Percentiles rank a stretch among this genome's conserved stretches.
Conservation (phyloP, 2,888 invertebrate species). For the Nematopogon swammerdamellus region DNA sequence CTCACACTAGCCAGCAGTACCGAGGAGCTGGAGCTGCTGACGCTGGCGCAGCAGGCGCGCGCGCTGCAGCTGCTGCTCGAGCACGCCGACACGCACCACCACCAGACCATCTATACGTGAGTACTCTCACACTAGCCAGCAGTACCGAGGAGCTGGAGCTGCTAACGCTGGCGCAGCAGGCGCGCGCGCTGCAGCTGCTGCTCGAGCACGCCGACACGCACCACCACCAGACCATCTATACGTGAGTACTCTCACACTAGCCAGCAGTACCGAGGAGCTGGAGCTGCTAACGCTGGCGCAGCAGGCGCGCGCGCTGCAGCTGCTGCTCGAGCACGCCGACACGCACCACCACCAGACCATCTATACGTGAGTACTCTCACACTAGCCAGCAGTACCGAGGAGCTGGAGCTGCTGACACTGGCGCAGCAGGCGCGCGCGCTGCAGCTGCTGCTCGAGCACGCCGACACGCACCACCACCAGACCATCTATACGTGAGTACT, state of each 20-base stretch:
- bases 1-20: constrained; percentile 81
- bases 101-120: constrained; percentile 59
- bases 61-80: constrained; percentile 77
- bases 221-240: constrained; percentile 55
- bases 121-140: constrained; percentile 75
- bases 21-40: constrained; percentile 84
- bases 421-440: constrained; percentile 81
- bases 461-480: constrained; percentile 19
- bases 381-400: constrained; percentile 84
- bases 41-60: constrained; percentile 79
- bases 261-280: constrained; percentile 82
- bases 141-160: constrained; percentile 87
- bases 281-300: constrained; percentile 81
- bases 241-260: constrained; percentile 73
- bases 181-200: constrained; percentile 71
- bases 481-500: no score
- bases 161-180: constrained; percentile 80
- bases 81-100: constrained; percentile 48
- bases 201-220: constrained; percentile 62
- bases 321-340: constrained; percentile 66
- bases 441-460: constrained; percentile 65
- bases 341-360: constrained; percentile 52
- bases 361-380: constrained; percentile 66
- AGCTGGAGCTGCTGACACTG: constrained; percentile 78
- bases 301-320: constrained; percentile 75